phyloP scores from a whole-genome alignment of 2,888 invertebrate species.

The Ochropleura leucogaster region DNA sequence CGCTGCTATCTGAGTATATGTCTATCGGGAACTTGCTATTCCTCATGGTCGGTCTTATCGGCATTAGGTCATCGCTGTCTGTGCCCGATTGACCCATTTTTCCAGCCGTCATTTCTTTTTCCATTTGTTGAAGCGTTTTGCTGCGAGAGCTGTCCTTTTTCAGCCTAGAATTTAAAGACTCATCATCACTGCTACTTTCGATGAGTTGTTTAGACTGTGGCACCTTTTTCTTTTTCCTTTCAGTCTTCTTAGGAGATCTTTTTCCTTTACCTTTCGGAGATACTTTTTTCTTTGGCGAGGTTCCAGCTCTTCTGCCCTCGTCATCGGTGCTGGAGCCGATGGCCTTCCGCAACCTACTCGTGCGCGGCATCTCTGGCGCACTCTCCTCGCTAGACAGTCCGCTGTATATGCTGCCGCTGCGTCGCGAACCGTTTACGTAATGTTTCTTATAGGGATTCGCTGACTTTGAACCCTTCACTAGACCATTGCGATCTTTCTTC shows the following conservation, averaged over 20 bases:
- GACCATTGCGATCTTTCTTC: constrained; percentile 93
- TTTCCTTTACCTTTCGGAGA: constrained; percentile 86
- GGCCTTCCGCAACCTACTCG: constrained; percentile 79
- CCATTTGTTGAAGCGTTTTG: constrained; percentile 93
- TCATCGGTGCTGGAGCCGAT: constrained; percentile 91
- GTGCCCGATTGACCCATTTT: constrained; percentile 90
- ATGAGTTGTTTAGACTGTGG: constrained; percentile 87
- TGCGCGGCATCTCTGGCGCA: constrained; percentile 80
- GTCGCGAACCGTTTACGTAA: constrained; percentile 94
- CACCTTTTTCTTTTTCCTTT: constrained; percentile 89
- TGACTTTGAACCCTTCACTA: constrained; percentile 88
- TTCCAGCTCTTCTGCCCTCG: constrained; percentile 85
- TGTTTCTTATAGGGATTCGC: constrained; percentile 94
- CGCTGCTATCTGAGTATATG: constrained; percentile 96
- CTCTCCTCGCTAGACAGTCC: constrained; percentile 90
- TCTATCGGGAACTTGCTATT: constrained; percentile 92
- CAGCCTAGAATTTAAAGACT: constrained; percentile 82
- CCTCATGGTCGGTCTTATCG: constrained; percentile 89
- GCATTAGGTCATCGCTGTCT: constrained; percentile 95
- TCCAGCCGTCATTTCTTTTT: constrained; percentile 93
- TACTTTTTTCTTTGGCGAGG: constrained; percentile 87
- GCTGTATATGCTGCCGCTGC: constrained; percentile 92
- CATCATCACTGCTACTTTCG: constrained; percentile 92
- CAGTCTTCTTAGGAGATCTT: constrained; percentile 83
- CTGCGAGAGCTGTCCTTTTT: constrained; percentile 87